Conservation (phyloP, 2,113 vertebrate species). For the Actenoides hombroni region DNA sequence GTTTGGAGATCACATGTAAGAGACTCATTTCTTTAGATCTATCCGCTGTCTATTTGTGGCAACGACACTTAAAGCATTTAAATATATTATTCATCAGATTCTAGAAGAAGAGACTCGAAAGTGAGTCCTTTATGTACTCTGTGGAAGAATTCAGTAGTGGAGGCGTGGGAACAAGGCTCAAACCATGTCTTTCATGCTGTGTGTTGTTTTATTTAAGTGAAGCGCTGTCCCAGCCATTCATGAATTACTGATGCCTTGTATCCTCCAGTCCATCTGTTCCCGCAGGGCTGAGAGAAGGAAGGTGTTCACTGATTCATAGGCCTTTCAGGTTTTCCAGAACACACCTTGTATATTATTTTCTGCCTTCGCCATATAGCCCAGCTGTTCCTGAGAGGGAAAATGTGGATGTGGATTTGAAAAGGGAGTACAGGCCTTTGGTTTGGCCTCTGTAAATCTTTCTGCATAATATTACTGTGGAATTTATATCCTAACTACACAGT, state of each 20-base stretch:
- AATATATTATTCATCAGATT: neutral
- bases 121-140: neutral
- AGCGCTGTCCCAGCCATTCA: neutral
- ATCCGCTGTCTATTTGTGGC: neutral
- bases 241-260: neutral
- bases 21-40: neutral
- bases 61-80: neutral
- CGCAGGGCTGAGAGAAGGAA: neutral
- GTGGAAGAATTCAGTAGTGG: neutral
- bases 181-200: neutral
- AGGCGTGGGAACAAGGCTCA: neutral
- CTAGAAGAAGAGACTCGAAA: neutral
- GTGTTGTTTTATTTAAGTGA: slow-evolving; percentile 29
- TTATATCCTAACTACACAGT: neutral
- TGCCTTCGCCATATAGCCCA: neutral
- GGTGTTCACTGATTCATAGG: neutral
- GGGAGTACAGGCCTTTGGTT: neutral
- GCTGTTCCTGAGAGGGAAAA: neutral
- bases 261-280: slow-evolving; percentile 24
- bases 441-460: neutral
- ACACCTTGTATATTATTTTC: neutral
- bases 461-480: neutral
- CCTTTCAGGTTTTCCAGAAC: neutral
- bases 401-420: neutral
- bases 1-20: neutral